Evolutionary conservation across 53 echinoderm and acorn worm genomes (phyloP).

Genomic region (Echinometra lucunter): DNA sequence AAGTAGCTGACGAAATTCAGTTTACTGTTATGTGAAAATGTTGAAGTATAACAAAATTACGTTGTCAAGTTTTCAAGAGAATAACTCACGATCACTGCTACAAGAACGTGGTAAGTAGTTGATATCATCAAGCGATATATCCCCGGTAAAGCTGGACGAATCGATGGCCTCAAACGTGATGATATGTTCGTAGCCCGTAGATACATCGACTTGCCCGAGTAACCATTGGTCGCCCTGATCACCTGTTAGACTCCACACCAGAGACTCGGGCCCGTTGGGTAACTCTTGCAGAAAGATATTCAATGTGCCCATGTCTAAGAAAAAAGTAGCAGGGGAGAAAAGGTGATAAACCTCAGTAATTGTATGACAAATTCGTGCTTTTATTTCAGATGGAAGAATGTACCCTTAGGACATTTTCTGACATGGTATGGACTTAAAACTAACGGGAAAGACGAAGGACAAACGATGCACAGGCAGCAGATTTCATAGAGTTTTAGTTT

Average conservation of each 20-base stretch:
- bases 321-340: background rate
- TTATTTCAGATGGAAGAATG: no score
- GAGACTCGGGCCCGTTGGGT: conserved; percentile 45
- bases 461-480: no score
- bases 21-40: no score
- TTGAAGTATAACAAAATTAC: no score
- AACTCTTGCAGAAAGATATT: conserved; percentile 73
- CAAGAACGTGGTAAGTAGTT: conserved; percentile 71
- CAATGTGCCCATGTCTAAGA: conserved; percentile 66
- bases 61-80: background rate
- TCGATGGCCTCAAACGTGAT: conserved; percentile 68
- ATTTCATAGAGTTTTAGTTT: no score
- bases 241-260: conserved; percentile 67
- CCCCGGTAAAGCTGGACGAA: conserved; percentile 62
- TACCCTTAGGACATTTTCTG: no score
- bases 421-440: no score
- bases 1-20: no score
- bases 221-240: conserved; percentile 81
- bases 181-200: conserved; percentile 54
- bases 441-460: no score
- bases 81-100: conserved; percentile 51
- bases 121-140: conserved; percentile 72
- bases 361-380: no score
- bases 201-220: conserved; percentile 67
- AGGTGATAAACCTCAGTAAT: no score